Percentiles rank a stretch among this genome's conserved stretches.
Evolutionary conservation across 2,888 invertebrate species (phyloP).

Genomic region (Drosophila flavopinicola): DNA sequence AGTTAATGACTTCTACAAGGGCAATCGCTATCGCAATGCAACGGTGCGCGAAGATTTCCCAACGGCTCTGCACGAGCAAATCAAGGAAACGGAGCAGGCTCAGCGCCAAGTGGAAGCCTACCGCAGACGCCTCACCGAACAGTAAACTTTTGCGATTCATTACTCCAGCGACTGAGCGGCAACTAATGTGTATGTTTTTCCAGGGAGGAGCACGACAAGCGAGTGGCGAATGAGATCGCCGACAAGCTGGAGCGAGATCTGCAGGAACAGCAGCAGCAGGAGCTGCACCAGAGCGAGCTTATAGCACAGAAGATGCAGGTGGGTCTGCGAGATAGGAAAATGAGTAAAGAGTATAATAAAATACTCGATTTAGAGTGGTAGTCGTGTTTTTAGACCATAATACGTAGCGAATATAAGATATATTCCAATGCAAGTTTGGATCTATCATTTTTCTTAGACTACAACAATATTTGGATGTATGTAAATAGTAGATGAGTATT

Average conservation of each 20-base stretch:
- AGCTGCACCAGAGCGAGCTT: slow-evolving; percentile 86
- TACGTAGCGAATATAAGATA: too few species aligned
- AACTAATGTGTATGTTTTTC: too few species aligned
- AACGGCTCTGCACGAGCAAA: slow-evolving; percentile 90
- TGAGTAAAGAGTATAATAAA: background rate
- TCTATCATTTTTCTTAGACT: too few species aligned
- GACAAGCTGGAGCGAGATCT: slow-evolving; percentile 87
- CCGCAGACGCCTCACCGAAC: slow-evolving; percentile 85
- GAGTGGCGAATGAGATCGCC: slow-evolving; percentile 88
- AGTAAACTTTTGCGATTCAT: slow-evolving; percentile 85
- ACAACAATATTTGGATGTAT: too few species aligned
- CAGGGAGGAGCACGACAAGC: slow-evolving; percentile 89
- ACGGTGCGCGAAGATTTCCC: slow-evolving; percentile 92
- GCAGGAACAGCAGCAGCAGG: slow-evolving; percentile 85
- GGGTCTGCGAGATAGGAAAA: background rate
- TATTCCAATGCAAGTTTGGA: too few species aligned
- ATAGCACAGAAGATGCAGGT: slow-evolving; percentile 86
- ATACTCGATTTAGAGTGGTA: background rate
- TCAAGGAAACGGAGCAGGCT: slow-evolving; percentile 88
- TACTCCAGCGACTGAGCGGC: background rate
- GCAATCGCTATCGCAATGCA: slow-evolving; percentile 90
- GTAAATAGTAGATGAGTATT: too few species aligned
- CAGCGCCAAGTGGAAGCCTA: slow-evolving; percentile 87
- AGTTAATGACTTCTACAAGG: slow-evolving; percentile 91
- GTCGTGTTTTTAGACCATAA: too few species aligned